Base-by-base conservation (phyloP, 2,113 vertebrate species). In the Greenwoodochromis staneri region DNA sequence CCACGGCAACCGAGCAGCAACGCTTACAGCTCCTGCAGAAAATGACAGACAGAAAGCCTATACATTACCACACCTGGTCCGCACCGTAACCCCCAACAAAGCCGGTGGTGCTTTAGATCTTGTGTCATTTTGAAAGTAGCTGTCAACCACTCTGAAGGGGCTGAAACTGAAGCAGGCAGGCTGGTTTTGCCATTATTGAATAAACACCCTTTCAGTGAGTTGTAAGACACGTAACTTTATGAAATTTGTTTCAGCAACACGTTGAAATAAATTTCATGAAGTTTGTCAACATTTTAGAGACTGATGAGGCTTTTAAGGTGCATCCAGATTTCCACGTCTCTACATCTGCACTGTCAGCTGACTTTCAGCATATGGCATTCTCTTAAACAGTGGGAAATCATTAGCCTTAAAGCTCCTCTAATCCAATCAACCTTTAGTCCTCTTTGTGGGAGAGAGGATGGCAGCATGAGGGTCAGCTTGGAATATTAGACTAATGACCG, bases 381-480 rank as follows among this genome's bases (percentile, higher is more conserved):
- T 81, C 83, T 85, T 76, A 51, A 86, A 89, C 81, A 31, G 89
- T 85, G 81, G 90, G 87, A 92, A 95, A 95, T 95, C 82, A 95
- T 95, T 94, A 96, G 87, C 51, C 69, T 49, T 92, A 95, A 69
- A 96, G 94, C 94, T 88, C 78, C 38, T 93, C 63, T 96, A 96
- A 96, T 96, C 95, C 95, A 87, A 93, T 94, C 84, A 69, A 71
- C 36, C 47, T 78, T 66, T 81, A 92, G 84, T 90, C 92, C 66
- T 91, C 85, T 90, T 90, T 80, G 24, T 86, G 83, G 83, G 11
- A 87, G 51, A 71, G 49, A 82, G 71, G 89, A 88, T 51, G 85
- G 38, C 38, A n/a, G 81, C 69, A 16, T 1, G 40, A 73, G 84
- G 81, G 80, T 87, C n/a, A 84, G 34, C 45, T 55, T 85, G 19